Evolutionary conservation across 2,113 vertebrate genomes (phyloP).

Genomic region (Patagioenas fasciata): DNA sequence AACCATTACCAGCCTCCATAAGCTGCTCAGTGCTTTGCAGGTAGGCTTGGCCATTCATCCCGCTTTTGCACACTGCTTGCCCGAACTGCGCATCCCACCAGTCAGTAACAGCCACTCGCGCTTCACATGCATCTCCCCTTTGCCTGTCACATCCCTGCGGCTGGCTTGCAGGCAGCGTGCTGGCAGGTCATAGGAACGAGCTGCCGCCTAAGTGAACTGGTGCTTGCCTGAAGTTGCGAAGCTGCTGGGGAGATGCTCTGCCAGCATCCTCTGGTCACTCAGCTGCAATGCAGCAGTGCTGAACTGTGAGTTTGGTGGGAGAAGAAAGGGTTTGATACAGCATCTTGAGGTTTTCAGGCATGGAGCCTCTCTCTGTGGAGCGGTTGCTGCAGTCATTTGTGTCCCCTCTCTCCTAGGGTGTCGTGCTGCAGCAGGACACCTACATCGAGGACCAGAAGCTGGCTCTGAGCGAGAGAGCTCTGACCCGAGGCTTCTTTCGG

Average conservation of each 20-base stretch:
- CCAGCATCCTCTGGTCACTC: neutral
- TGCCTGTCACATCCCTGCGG: neutral
- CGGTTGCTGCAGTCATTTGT: neutral
- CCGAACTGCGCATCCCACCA: neutral
- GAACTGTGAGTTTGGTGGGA: neutral
- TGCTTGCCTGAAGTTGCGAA: neutral
- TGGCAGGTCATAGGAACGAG: neutral
- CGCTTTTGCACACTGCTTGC: neutral
- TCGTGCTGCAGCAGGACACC: constrained; percentile 94
- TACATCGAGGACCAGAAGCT: constrained; percentile 95
- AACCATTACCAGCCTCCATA: constrained; percentile 86
- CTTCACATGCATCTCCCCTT: neutral
- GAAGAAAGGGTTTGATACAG: neutral
- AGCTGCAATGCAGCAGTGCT: neutral
- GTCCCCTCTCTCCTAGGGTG: constrained; percentile 71
- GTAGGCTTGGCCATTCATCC: constrained; percentile 62
- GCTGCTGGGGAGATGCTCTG: neutral
- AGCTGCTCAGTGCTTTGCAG: constrained; percentile 89
- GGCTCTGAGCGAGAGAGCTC: constrained; percentile 80
- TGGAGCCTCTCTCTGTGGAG: fast-evolving
- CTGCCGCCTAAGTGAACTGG: neutral
- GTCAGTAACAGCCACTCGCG: fast-evolving
- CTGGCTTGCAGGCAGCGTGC: fast-evolving
- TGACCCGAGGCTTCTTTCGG: constrained; percentile 74
- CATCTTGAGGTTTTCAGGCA: neutral